Evolutionary conservation across 2,888 invertebrate species (phyloP), one percentile per base, ranked within the genome.

Genomic region (Macaria liturata): DNA sequence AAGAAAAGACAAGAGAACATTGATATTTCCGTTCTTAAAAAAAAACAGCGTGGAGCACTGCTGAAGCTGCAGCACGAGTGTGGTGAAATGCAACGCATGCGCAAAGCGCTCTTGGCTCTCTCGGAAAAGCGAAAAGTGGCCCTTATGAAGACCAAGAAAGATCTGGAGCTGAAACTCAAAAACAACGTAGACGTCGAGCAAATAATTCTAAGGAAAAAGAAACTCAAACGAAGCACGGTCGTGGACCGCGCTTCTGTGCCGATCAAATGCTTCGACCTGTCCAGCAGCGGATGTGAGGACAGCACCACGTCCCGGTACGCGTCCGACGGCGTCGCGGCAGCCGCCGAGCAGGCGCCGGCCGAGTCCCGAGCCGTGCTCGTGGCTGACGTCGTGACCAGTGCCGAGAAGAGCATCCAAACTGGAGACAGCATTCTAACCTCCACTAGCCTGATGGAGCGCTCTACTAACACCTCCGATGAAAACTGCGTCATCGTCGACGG

Each of bases 61-160:
- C 80, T 94, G 44, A 94, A 94, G 72, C 81, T 95, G 39, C 93
- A 95, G 61, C 94, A 95, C 74, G 95, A 95, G 72, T 94, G 94
- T 76, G 94, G 94, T 49, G 95, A 95, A 80, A 94, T 95, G 89
- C 93, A 93, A 71, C 90, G 94, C 71, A 91, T 91, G 88, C 83
- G 90, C 4, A 90, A 88, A 67, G 87, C 90, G 4, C 69, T 91
- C 9, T 74, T 91, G 34, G 77, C 88, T 3, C 78, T 89, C 49
- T 88, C 90, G 0, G 90, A 91, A 42, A 88, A 84, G 62, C 79
- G 91, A 0, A 90, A 90, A 75, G 70, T 82, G 4, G 88, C 86
- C 32, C 84, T 91, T 49, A 83, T 90, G 79, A 89, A 86, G 70
- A 91, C 91, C 0, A 91, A 89, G 65, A 89, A 84, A 62, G 89